Conservation (phyloP, 2,797 vertebrate genomes). For the Philypnodon macrostomus region DNA sequence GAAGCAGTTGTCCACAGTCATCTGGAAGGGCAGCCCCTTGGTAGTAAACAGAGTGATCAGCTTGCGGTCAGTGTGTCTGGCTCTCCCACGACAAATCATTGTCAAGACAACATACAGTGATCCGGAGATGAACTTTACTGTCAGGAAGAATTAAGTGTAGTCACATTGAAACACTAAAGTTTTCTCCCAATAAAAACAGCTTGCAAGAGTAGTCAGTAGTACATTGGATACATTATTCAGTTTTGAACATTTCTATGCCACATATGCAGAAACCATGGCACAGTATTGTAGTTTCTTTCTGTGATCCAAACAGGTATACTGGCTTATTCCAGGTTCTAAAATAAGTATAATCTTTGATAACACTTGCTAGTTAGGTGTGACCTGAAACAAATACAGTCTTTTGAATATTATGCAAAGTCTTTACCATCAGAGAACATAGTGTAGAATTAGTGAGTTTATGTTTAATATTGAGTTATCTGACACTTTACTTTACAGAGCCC, state of each 20-base stretch:
- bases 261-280: no score
- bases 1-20: conserved; percentile 53
- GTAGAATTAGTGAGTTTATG: no score
- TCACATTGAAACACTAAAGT: conserved; percentile 16
- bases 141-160: conserved; percentile 30
- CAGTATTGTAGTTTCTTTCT: no score
- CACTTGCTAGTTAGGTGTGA: background rate
- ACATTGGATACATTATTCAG: background rate
- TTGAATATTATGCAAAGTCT: conserved; percentile 24
- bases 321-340: no score
- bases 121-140: conserved; percentile 33
- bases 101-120: conserved; percentile 28
- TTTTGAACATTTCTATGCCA: no score
- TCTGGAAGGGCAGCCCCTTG: conserved; percentile 53
- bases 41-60: conserved; percentile 42
- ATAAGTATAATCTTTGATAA: no score
- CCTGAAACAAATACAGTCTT: background rate
- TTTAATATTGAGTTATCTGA: no score
- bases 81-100: conserved; percentile 47
- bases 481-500: no score
- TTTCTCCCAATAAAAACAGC: conserved; percentile 12
- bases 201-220: background rate
- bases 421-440: no score
- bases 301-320: no score
- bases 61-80: conserved; percentile 38